Conservation (phyloP, 2,797 vertebrate genomes). For the Gymnothorax reevesii region DNA sequence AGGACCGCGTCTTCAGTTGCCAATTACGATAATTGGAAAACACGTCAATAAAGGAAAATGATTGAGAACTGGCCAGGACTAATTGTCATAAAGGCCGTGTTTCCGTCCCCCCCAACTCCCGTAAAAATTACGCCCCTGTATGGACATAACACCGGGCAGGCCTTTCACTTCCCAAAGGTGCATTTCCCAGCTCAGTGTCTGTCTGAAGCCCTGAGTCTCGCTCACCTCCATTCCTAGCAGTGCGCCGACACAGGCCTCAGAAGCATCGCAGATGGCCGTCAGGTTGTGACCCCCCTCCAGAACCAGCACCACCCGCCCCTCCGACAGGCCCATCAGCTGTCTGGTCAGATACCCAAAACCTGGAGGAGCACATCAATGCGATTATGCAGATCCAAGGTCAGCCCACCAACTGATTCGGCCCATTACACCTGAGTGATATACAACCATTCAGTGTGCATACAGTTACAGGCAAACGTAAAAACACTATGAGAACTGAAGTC, state of each 20-base stretch:
- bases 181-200: not conserved
- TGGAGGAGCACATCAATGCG: conserved; percentile 47
- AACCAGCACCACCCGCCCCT: conserved; percentile 83
- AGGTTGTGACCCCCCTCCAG: conserved; percentile 90
- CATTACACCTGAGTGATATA: not conserved
- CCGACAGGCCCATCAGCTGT: conserved; percentile 88
- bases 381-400: not conserved
- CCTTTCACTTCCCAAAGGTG: no score
- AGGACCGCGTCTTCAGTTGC: no score
- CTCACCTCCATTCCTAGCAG: conserved; percentile 87
- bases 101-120: no score
- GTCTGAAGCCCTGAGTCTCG: no score
- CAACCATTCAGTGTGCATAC: not conserved
- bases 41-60: no score
- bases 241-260: conserved; percentile 86
- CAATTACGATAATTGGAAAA: no score
- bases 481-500: not conserved
- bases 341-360: conserved; percentile 91
- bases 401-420: not conserved
- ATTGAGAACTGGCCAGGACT: no score
- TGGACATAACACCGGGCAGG: no score
- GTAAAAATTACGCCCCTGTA: no score
- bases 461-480: not conserved
- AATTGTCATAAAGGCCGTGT: no score
- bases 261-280: conserved; percentile 88